Evolutionary conservation across 2,113 vertebrate species (phyloP), one percentile per base, ranked within the genome.

Genomic region (Prionailurus viverrinus): DNA sequence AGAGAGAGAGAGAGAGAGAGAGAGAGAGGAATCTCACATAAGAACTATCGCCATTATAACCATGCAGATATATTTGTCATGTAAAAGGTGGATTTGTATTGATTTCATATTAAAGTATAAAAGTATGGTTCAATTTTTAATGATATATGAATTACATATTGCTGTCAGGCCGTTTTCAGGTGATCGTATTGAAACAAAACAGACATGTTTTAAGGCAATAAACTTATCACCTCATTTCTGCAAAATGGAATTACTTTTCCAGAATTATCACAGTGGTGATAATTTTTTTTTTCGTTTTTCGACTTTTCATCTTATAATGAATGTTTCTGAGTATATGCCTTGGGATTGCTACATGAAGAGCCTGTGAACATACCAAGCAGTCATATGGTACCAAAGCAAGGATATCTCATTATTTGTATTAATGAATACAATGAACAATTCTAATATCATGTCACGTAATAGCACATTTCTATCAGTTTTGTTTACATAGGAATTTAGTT

Each of bases 401-500:
- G 21, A 11, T 79, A 48, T 31, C 9, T 55, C 5, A 11, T 5
- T 7, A 23, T 61, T 65, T 10, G 11, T 18, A 9, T 21, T 25
- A 25, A 39, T 39, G 39, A 61, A 29, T 15, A 19, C 21, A 39
- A 81, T 84, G 33, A 80, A 8, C 0, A 3, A 21, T 39, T 45
- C 61, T 18, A 27, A 0, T 8, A 0, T 13, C 39, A 9, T 5
- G 21, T 29, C 11, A 61, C 39, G 16, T 36, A 25, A 14, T 2
- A 61, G 53, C 25, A 36, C 3, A 78, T 48, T 82, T 69, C 27
- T 65, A 4, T 36, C 66, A 8, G 29, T 29, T 7, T 7, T 10
- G 27, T 21, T 95, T 36, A 25, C 10, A 19, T 1, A 73, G 27
- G 8, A 36, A 14, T 66, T 53, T 21, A 18, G 9, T 23, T 36